phyloP scores from a whole-genome alignment of 2,113 vertebrate genomes.

The Cryptomyrus ogoouensis region DNA sequence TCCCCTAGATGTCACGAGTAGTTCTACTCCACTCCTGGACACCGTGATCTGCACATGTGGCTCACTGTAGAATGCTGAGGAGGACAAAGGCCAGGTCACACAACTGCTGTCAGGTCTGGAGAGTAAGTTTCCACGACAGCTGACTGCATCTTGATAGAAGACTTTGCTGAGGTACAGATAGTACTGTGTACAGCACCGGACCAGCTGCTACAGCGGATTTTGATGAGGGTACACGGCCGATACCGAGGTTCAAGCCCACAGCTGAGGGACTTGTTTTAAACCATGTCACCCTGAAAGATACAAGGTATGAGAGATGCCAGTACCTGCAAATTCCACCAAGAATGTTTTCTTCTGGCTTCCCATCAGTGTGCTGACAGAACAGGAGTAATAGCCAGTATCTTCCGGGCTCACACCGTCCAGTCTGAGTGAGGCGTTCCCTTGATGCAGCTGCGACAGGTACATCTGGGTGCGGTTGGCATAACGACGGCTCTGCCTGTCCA shows the following conservation, averaged over 20 bases:
- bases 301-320: not conserved
- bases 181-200: not conserved
- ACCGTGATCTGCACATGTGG: constrained; percentile 30
- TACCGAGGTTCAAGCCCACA: not conserved
- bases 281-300: not conserved
- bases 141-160: not conserved
- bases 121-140: not conserved
- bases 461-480: constrained; percentile 39
- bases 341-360: constrained; percentile 42
- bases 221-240: not conserved
- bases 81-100: not conserved
- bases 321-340: constrained; percentile 38
- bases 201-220: not conserved
- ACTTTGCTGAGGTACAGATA: not conserved
- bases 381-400: constrained; percentile 40
- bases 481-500: constrained; percentile 28
- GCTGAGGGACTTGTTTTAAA: not conserved
- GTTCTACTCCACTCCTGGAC: constrained; percentile 16
- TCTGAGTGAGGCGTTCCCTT: constrained; percentile 42
- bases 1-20: constrained; percentile 34
- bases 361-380: constrained; percentile 34
- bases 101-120: not conserved
- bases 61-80: constrained; percentile 39
- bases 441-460: constrained; percentile 32
- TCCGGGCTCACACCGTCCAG: constrained; percentile 30